These are phyloP conservation scores for Phalacrocorax pelagicus DNA, from an alignment of 2,113 vertebrate genomes.

Conservation along the genomic window DNA sequence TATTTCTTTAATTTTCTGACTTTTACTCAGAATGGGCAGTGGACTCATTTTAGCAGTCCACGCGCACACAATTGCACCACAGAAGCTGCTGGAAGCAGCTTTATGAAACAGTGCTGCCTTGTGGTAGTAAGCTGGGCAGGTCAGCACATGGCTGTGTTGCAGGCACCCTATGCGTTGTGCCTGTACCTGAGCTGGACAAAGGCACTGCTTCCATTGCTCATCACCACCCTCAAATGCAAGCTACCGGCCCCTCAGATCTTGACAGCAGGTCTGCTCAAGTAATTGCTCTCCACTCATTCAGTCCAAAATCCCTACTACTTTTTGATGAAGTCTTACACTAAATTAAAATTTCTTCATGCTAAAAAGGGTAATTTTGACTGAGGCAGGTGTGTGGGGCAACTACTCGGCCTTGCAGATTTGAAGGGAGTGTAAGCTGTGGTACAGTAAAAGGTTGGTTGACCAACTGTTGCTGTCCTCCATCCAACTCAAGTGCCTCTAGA, in stretches of 20 bases:
- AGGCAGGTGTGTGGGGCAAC: not conserved
- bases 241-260: not conserved
- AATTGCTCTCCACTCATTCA: not conserved
- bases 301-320: not conserved
- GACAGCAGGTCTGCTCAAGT: not conserved
- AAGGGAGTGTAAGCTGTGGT: not conserved
- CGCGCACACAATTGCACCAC: accelerated
- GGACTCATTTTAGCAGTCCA: not conserved
- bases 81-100: not conserved
- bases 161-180: accelerated
- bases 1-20: not conserved
- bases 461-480: not conserved
- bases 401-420: not conserved
- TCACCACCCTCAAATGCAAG: not conserved
- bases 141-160: accelerated
- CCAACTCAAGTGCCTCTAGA: not conserved
- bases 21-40: not conserved
- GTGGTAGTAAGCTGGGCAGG: not conserved
- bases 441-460: not conserved
- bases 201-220: not conserved
- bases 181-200: not conserved
- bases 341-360: not conserved
- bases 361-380: not conserved
- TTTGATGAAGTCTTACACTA: not conserved
- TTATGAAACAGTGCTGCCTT: not conserved